Percentiles rank a stretch among this genome's conserved stretches.
Conservation (phyloP, 2,888 invertebrate species). For the Leptinotarsa tumamoca region DNA sequence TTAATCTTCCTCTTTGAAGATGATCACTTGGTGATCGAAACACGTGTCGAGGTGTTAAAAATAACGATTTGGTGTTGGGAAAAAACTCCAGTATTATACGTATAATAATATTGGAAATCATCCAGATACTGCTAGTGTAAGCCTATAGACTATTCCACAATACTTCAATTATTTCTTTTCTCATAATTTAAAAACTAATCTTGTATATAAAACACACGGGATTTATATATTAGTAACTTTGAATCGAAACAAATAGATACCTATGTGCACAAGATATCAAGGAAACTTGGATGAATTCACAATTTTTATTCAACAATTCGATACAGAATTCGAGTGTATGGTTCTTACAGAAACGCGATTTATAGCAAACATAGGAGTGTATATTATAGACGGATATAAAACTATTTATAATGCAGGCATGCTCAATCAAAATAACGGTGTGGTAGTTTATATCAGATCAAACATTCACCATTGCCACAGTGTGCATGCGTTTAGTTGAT, state of each 20-base stretch:
- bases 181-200: background rate
- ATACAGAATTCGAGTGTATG: constrained; percentile 11
- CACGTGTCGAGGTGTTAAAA: no score
- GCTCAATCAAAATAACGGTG: constrained; percentile 22
- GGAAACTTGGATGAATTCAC: constrained; percentile 10
- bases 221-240: background rate
- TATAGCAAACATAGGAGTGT: background rate
- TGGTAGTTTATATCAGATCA: constrained; percentile 7
- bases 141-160: constrained; percentile 5
- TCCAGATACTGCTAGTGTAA: background rate
- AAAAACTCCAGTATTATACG: no score
- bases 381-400: constrained; percentile 9
- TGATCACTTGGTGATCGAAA: no score
- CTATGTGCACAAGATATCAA: constrained; percentile 4
- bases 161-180: background rate
- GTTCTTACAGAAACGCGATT: constrained; percentile 8
- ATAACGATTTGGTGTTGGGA: no score
- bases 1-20: no score
- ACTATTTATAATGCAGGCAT: constrained; percentile 14
- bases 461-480: constrained; percentile 2
- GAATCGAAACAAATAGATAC: constrained; percentile 17
- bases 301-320: constrained; percentile 11
- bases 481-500: constrained; percentile 13
- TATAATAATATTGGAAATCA: background rate
- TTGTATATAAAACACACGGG: constrained; percentile 1